A percentile compares a stretch with the other conserved stretches of the same genome.
Conservation (phyloP, 2,797 vertebrate genomes). For the Centroberyx gerrardi region DNA sequence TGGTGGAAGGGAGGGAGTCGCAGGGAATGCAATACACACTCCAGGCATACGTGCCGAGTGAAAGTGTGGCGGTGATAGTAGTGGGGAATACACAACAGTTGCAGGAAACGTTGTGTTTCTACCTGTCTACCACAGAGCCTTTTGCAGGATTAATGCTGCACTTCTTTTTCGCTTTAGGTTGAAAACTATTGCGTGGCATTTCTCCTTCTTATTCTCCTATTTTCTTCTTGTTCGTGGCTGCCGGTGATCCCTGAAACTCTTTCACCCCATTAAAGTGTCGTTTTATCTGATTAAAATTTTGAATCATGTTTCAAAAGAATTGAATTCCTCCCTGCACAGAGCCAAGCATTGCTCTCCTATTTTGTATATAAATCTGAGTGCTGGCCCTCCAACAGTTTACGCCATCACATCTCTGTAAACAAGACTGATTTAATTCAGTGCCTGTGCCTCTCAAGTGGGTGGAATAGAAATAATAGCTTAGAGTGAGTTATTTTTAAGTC, state of each 20-base stretch:
- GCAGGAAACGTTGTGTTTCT: neutral
- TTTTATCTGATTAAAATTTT: slow-evolving; percentile 5
- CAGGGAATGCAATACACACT: slow-evolving; percentile 10
- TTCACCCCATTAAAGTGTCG: neutral
- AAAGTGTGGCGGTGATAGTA: slow-evolving; percentile 4
- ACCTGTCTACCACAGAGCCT: neutral
- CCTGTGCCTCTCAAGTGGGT: slow-evolving; percentile 1
- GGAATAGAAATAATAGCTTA: slow-evolving; percentile 18
- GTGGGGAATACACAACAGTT: neutral
- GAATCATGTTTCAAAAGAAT: neutral
- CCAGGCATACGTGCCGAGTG: neutral
- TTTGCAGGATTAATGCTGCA: slow-evolving; percentile 6
- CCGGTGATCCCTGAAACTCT: neutral
- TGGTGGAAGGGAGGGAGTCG: slow-evolving; percentile 8
- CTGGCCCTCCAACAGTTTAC: neutral
- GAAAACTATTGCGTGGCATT: neutral
- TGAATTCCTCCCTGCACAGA: neutral
- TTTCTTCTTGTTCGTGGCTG: neutral
- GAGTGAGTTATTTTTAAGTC: slow-evolving; percentile 47
- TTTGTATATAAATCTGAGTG: neutral
- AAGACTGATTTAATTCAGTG: neutral
- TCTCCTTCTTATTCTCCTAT: neutral
- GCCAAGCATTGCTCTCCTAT: too few species aligned
- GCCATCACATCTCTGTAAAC: neutral
- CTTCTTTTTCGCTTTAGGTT: neutral